Evolutionary conservation across 2,888 invertebrate genomes (phyloP), one percentile per base, ranked within the genome.

Genomic region (Papilio protenor): DNA sequence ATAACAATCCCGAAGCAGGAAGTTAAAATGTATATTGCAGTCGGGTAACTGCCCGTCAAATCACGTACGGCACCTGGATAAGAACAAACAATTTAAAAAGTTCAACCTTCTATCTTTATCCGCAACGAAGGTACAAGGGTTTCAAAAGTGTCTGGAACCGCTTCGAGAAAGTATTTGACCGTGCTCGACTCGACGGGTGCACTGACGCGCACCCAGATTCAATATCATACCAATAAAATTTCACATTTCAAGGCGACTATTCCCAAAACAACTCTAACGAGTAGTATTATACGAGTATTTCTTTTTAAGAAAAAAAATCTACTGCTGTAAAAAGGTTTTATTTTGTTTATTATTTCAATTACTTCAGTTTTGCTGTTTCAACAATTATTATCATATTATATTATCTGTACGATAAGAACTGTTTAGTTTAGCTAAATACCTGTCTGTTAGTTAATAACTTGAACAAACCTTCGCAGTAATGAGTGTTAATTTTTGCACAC

Each of bases 11-110:
- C 90, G 21, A 86, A 89, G 61, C 84, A 86, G 1, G 90, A 90
- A 45, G 95, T 92, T 16, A 96, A 86, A 11, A 95, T 86, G 82
- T 96, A 95, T 82, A 96, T 96, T 11, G 95, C 95, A 74, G 95
- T 91, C 0, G 91, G 87, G 82, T 95, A 96, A 84, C 96, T 96
- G 64, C 94, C 88, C 0, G 96, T 96, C 80, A 93, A 85, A 77
- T 95, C 95, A 83, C 95, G 94, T n/a, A 96, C 90, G 47, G 94
- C 90, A 80, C 96, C 96, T 96, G 87, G 8, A 82, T 82, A 40
- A 16, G 12, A 57, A 52, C n/a, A 77, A 78, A 75, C 59, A 49
- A 64, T 8, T 40, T 40, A 40, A 40, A 8, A 40, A 40, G 0
- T 8, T 40, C 40, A 40, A 8, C 40, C 40, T 33, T 33, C 33